These are phyloP conservation scores for Perccottus glenii DNA, from an alignment of 2,113 vertebrate genomes.

Conservation along the genomic window DNA sequence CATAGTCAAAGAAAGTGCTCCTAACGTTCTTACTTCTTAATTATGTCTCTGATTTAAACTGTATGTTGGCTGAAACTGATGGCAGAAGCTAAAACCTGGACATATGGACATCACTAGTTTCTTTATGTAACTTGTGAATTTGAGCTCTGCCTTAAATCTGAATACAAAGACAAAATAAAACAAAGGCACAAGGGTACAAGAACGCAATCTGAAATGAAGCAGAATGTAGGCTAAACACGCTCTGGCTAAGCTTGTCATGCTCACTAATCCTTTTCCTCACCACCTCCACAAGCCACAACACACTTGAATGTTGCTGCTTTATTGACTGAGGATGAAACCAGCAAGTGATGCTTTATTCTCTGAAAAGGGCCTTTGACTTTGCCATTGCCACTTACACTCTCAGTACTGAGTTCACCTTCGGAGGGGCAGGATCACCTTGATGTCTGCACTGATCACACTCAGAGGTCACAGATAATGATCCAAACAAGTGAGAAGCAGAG, in stretches of 20 bases:
- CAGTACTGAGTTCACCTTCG: constrained; percentile 23
- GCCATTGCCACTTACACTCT: not conserved
- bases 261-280: constrained; percentile 41
- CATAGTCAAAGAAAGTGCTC: not conserved
- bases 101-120: too few relatives aligned
- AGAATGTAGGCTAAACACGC: constrained; percentile 20
- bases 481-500: constrained; percentile 37
- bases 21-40: too few relatives aligned
- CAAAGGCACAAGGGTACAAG: constrained; percentile 19
- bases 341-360: not conserved
- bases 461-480: constrained; percentile 65
- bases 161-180: constrained; percentile 6
- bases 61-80: too few relatives aligned
- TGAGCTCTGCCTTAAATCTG: not conserved
- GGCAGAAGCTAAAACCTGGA: too few relatives aligned
- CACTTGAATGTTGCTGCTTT: not conserved
- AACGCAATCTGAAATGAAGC: constrained; percentile 17
- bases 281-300: constrained; percentile 26
- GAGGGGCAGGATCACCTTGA: constrained; percentile 54
- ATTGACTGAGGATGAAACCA: not conserved
- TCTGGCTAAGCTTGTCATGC: constrained; percentile 23
- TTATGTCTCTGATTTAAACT: too few relatives aligned
- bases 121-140: too few relatives aligned
- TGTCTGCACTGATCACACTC: constrained; percentile 40
- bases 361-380: not conserved